Percentiles rank a stretch among this genome's conserved stretches.
Conservation (phyloP, 1,140 invertebrate species). For the Ganaspis sp. region DNA sequence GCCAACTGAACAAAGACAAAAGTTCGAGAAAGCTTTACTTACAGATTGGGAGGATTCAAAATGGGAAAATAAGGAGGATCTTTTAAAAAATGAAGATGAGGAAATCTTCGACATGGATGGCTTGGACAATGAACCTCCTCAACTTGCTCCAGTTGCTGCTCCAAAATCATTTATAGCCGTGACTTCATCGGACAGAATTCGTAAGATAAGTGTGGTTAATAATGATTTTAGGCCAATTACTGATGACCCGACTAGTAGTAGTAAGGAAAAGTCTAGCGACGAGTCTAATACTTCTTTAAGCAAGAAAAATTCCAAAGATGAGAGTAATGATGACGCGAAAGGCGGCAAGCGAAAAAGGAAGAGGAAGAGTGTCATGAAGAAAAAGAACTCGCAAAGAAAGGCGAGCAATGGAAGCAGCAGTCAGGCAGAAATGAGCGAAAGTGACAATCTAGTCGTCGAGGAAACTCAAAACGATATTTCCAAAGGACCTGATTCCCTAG, state of each 20-base stretch:
- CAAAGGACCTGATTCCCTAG: constrained; percentile 60
- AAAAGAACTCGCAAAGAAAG: constrained; percentile 85
- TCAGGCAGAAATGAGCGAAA: constrained; percentile 70
- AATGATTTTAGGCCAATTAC: constrained; percentile 80
- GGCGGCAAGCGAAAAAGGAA: constrained; percentile 83
- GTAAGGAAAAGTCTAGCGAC: constrained; percentile 66
- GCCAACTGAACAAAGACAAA: constrained; percentile 68
- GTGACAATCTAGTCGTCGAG: constrained; percentile 47
- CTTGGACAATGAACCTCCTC: constrained; percentile 76
- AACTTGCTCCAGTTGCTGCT: constrained; percentile 46
- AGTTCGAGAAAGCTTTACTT: constrained; percentile 71
- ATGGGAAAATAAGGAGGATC: constrained; percentile 54
- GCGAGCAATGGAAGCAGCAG: constrained; percentile 76
- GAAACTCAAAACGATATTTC: constrained; percentile 62
- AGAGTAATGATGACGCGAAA: constrained; percentile 61
- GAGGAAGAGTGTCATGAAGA: constrained; percentile 87
- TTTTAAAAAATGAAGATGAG: constrained; percentile 71
- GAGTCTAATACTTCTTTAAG: constrained; percentile 54
- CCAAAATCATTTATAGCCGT: constrained; percentile 73
- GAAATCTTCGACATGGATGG: constrained; percentile 84
- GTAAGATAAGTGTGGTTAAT: constrained; percentile 76
- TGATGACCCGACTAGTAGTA: constrained; percentile 57
- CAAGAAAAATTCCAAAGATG: constrained; percentile 70
- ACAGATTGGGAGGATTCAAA: constrained; percentile 64
- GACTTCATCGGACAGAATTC: constrained; percentile 68